These are phyloP conservation scores for Melanocharis versteri DNA, from an alignment of 2,113 vertebrate species.

Conservation along the genomic window DNA sequence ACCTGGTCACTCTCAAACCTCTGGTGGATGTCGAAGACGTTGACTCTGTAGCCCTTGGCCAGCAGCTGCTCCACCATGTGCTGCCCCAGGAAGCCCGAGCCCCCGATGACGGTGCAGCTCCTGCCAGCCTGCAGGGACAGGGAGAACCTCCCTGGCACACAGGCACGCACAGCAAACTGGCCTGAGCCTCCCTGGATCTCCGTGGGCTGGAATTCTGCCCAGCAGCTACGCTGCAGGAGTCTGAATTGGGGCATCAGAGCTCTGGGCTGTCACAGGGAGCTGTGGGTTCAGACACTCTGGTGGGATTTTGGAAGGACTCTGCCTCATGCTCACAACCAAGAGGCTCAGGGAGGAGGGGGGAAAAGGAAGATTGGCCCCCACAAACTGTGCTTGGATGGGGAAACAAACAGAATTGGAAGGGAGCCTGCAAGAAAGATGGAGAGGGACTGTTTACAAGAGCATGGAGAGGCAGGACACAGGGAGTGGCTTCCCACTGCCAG, in stretches of 20 bases:
- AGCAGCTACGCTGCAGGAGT: background rate
- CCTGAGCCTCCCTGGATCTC: background rate
- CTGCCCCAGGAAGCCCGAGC: slow-evolving; percentile 90
- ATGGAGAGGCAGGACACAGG: background rate
- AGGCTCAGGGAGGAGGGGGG: background rate
- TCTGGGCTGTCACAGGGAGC: background rate
- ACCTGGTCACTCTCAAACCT: slow-evolving; percentile 78
- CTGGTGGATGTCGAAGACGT: slow-evolving; percentile 89
- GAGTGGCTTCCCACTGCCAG: background rate
- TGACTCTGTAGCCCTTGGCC: slow-evolving; percentile 82
- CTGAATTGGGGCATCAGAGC: rapidly evolving
- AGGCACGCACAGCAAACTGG: background rate
- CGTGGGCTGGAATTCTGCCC: background rate
- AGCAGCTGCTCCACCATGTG: slow-evolving; percentile 90
- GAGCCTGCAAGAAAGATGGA: background rate
- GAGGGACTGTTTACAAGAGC: background rate
- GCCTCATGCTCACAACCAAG: background rate
- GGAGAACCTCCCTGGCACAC: background rate
- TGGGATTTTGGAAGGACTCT: background rate
- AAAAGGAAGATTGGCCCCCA: background rate
- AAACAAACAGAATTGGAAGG: background rate
- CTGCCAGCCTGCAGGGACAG: slow-evolving; percentile 74
- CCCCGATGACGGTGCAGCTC: slow-evolving; percentile 88
- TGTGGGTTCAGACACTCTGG: rapidly evolving
- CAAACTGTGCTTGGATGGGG: background rate